Evolutionary conservation across 2,113 vertebrate genomes (phyloP).

Genomic region (Vicugna pacos): DNA sequence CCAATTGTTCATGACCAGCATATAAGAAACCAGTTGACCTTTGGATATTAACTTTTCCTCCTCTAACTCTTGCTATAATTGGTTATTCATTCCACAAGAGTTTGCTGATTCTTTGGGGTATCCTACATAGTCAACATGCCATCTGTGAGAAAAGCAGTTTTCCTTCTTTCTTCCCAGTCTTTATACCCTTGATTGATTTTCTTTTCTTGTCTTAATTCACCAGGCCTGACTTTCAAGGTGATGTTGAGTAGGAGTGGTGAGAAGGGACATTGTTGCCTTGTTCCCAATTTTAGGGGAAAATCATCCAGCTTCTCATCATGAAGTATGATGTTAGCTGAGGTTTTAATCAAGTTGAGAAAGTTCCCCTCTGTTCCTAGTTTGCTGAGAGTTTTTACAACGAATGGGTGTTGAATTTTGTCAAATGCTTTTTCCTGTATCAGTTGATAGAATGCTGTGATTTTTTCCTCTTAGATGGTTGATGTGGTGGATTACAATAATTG

Average conservation of each 20-base stretch:
- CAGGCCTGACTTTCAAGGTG: background rate
- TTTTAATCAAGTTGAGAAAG: background rate
- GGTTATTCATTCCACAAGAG: background rate
- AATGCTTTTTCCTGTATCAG: background rate
- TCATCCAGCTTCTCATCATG: background rate
- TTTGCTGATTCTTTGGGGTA: background rate
- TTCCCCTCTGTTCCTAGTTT: background rate
- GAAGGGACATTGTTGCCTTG: background rate
- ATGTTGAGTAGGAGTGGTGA: background rate
- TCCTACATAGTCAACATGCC: background rate
- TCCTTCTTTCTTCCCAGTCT: background rate
- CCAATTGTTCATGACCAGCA: background rate
- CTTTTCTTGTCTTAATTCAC: background rate
- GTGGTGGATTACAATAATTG: background rate
- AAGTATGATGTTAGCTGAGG: background rate
- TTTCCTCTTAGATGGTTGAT: background rate
- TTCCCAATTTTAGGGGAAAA: background rate
- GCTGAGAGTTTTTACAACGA: too few species aligned
- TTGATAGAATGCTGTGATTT: background rate
- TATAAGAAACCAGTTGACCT: background rate
- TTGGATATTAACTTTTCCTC: background rate
- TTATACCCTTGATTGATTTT: background rate
- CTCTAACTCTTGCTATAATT: background rate
- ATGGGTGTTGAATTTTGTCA: background rate
- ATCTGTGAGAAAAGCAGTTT: background rate